Percentiles rank a stretch among this genome's conserved stretches.
Evolutionary conservation across 2,888 invertebrate genomes (phyloP).

Genomic region (Eilema griseolum): DNA sequence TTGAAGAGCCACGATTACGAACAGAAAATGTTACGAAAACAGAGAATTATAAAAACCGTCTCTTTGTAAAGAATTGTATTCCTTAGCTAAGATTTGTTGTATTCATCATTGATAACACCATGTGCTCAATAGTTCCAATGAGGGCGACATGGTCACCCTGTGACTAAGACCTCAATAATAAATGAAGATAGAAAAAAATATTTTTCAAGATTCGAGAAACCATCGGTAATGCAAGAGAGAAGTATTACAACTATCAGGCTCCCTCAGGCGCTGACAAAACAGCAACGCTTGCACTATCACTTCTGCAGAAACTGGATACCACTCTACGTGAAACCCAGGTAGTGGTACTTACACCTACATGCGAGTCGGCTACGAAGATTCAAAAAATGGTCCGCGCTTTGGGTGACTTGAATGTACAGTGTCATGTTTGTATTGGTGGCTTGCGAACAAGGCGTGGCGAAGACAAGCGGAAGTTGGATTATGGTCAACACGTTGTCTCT

Average conservation of each 20-base stretch:
- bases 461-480: conserved; percentile 99
- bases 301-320: conserved; percentile 97
- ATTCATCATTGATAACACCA: too few relatives aligned
- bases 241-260: conserved; percentile 99
- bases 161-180: too few relatives aligned
- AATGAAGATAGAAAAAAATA: too few relatives aligned
- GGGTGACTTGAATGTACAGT: conserved; percentile 99
- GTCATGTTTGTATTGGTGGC: conserved; percentile 99
- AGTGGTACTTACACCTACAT: conserved; percentile 96
- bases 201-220: conserved; percentile 95
- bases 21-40: too few relatives aligned
- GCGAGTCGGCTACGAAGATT: conserved; percentile 99
- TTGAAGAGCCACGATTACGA: too few relatives aligned
- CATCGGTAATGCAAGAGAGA: conserved; percentile 99
- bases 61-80: too few relatives aligned
- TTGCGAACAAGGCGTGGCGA: conserved; percentile 99
- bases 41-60: too few relatives aligned
- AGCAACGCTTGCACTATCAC: conserved; percentile 98
- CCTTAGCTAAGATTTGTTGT: too few relatives aligned
- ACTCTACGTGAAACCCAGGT: conserved; percentile 97
- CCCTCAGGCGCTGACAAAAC: conserved; percentile 99
- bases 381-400: conserved; percentile 98
- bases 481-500: conserved; percentile 99
- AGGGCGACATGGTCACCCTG: too few relatives aligned
- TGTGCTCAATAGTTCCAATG: too few relatives aligned